Conservation (phyloP, 2,797 vertebrate species). For the Neomorphus geoffroyi region DNA sequence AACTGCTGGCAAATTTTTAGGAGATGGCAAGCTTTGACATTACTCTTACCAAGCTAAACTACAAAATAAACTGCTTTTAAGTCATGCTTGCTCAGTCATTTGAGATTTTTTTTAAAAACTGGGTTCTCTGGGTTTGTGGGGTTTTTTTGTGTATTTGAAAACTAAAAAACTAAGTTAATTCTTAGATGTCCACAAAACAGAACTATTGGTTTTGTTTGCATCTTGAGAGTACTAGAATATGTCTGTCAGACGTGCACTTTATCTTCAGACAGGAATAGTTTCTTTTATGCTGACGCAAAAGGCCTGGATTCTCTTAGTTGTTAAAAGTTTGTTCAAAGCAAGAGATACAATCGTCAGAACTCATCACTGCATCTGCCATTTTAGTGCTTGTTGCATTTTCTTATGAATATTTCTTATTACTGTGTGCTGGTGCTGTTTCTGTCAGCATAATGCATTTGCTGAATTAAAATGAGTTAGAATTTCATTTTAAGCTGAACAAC, state of each 20-base stretch:
- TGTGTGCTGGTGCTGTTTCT: not conserved
- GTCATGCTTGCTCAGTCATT: not conserved
- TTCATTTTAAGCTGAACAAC: not conserved
- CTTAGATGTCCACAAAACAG: not conserved
- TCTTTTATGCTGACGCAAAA: not conserved
- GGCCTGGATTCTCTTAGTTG: not conserved
- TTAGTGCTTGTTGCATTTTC: not conserved
- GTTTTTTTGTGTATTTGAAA: not conserved
- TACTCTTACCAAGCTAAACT: not conserved
- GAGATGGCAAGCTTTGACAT: not conserved
- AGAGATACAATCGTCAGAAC: not conserved
- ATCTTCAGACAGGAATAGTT: not conserved
- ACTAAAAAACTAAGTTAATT: not conserved
- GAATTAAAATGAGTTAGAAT: not conserved
- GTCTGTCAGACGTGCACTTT: not conserved
- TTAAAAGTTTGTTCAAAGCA: rapidly evolving
- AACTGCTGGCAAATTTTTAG: not conserved
- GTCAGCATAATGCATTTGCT: not conserved
- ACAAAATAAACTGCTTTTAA: not conserved
- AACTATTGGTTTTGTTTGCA: not conserved
- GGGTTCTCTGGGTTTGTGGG: not conserved
- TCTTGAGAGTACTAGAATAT: not conserved
- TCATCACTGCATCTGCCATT: not conserved
- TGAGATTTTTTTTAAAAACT: not conserved
- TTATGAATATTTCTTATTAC: not conserved